These are phyloP conservation scores for Phainopepla nitens DNA, from an alignment of 2,113 vertebrate species.

Conservation along the genomic window DNA sequence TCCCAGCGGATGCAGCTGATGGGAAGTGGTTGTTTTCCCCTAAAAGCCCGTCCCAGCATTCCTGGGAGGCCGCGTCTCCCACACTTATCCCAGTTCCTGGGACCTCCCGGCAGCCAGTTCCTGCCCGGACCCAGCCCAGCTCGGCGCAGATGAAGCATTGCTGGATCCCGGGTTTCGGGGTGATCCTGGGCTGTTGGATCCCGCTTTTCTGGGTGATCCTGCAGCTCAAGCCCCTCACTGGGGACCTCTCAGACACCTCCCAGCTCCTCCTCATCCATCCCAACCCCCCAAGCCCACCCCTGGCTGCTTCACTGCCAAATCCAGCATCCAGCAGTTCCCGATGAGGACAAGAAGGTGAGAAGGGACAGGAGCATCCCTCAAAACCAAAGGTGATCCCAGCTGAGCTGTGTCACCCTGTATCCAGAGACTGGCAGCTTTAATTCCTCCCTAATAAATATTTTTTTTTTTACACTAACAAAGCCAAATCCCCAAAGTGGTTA, in stretches of 20 bases:
- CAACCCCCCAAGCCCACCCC: not conserved
- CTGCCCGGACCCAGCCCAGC: not conserved
- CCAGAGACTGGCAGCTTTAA: not conserved
- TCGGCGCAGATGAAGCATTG: accelerated
- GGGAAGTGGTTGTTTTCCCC: not conserved
- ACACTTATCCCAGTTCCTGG: accelerated
- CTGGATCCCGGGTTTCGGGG: not conserved
- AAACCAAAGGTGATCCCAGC: not conserved
- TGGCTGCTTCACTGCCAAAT: not conserved
- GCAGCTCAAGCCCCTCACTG: accelerated
- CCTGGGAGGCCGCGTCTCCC: not conserved
- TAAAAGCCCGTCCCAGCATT: not conserved
- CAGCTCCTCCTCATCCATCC: not conserved
- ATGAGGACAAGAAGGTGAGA: accelerated
- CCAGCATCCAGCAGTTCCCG: not conserved
- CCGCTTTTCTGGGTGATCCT: not conserved
- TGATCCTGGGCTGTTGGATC: not conserved
- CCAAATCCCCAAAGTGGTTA: not conserved
- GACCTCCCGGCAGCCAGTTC: accelerated
- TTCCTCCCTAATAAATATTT: not conserved
- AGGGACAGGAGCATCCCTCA: not conserved
- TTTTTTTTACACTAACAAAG: not conserved
- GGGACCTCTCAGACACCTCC: not conserved
- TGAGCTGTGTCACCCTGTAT: accelerated
- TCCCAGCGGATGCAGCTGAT: not conserved